Evolutionary conservation across 2,113 vertebrate genomes (phyloP), one percentile per base, ranked within the genome.

Genomic region (Petromus typicus): DNA sequence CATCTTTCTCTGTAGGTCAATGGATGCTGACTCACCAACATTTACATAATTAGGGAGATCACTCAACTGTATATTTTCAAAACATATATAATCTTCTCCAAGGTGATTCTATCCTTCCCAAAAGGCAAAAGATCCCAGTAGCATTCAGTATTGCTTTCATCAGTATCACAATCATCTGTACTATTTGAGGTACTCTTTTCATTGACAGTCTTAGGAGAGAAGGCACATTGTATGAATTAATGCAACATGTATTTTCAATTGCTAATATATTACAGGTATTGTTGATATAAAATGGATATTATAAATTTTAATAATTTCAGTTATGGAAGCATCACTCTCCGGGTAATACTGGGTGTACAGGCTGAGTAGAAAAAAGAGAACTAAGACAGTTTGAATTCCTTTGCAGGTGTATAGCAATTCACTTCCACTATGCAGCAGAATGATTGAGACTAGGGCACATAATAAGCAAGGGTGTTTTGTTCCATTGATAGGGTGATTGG

Each of bases 31-130:
- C 54, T 81, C 54, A 69, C n/a, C 63, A 90, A 57, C 3, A 85
- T 95, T 93, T 96, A 56, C 71, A 85, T 96, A 90, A 95, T 92
- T 92, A 93, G 88, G 30, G 51, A 37, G 8, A 18, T 69, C 86
- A 76, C 80, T 94, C 71, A 85, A 81, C 22, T 94, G 37, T 59
- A 51, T 90, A 81, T 89, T 95, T 92, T n/a, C 22, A 94, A 95
- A 96, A 82, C 27, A 34, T 20, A 82, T 78, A 51, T 1, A 80
- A 45, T 80, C 43, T 94, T 14, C 57, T 92, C 86, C 82, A 90
- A 80, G 57, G 89, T 94, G 76, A 90, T 82, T 96, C 30, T 94
- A 13, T 23, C 23, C 37, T 90, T 83, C 27, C 81, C 69, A 67
- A 32, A 89, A 92, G 63, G 73, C 48, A 90, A 48, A 89, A 69